Conservation (phyloP, 2,113 vertebrate species). For the Oreochromis niloticus region DNA sequence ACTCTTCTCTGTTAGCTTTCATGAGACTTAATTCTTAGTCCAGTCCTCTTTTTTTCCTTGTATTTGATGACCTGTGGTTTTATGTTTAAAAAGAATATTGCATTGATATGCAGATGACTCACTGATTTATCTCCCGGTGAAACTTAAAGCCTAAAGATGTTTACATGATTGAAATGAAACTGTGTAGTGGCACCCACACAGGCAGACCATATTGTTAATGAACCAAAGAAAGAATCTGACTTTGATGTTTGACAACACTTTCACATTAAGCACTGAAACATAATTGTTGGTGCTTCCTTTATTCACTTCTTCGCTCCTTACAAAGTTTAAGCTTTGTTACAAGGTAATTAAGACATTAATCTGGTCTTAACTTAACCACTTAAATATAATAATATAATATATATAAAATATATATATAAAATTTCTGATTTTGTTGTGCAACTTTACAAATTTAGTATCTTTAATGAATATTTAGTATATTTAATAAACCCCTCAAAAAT, state of each 20-base stretch:
- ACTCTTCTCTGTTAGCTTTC: not conserved
- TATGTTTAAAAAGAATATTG: not conserved
- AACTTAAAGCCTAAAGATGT: not conserved
- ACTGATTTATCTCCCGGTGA: not conserved
- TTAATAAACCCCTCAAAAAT: not conserved
- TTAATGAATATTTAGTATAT: not conserved
- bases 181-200: not conserved
- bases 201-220: not conserved
- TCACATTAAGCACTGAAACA: not conserved
- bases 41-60: not conserved
- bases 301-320: not conserved
- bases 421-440: not conserved
- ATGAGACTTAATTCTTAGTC: not conserved
- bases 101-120: not conserved
- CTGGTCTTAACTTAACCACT: not conserved
- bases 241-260: not conserved
- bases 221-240: not conserved
- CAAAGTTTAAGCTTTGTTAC: rapidly evolving
- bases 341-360: not conserved
- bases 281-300: no score
- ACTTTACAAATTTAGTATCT: not conserved
- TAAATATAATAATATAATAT: not conserved
- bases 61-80: not conserved
- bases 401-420: not conserved
- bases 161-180: not conserved